A percentile compares a stretch with the other conserved stretches of the same genome.
phyloP scores from a whole-genome alignment of 2,888 invertebrate genomes.

The Melipona bicolor region DNA sequence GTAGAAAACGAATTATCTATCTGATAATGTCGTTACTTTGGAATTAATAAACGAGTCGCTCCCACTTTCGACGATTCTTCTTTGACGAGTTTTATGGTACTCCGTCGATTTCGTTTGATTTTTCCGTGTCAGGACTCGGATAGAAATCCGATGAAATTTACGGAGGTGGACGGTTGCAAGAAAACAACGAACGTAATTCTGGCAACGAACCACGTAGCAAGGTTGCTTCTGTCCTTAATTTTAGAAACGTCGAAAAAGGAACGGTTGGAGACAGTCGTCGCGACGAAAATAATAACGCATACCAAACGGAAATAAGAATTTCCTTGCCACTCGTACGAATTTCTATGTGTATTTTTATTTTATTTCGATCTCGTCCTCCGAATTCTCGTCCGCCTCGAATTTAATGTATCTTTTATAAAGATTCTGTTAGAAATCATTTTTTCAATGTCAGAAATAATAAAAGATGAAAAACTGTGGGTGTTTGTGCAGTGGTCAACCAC shows the following conservation, averaged over 20 bases:
- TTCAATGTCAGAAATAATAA: background rate
- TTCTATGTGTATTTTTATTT: background rate
- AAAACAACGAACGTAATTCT: background rate
- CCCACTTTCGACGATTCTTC: background rate
- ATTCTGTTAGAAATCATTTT: background rate
- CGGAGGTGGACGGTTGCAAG: background rate
- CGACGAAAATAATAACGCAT: conserved; percentile 43
- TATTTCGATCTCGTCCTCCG: background rate
- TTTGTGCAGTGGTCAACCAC: background rate
- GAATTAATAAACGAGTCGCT: too few relatives aligned
- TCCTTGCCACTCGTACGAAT: background rate
- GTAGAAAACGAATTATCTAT: background rate
- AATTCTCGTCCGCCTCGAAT: too few relatives aligned
- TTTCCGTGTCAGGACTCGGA: background rate
- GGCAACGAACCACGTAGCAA: conserved; percentile 32
- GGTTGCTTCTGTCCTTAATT: conserved; percentile 42
- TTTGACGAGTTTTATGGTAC: background rate
- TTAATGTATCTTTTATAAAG: background rate
- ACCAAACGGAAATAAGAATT: conserved; percentile 5
- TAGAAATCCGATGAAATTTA: background rate
- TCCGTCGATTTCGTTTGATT: background rate
- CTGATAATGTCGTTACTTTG: background rate
- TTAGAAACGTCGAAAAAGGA: conserved; percentile 34
- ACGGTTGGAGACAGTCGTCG: conserved; percentile 14
- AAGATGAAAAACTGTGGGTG: background rate